These are phyloP conservation scores for Sebastes nivosus DNA, from an alignment of 2,797 vertebrate species.

Conservation along the genomic window DNA sequence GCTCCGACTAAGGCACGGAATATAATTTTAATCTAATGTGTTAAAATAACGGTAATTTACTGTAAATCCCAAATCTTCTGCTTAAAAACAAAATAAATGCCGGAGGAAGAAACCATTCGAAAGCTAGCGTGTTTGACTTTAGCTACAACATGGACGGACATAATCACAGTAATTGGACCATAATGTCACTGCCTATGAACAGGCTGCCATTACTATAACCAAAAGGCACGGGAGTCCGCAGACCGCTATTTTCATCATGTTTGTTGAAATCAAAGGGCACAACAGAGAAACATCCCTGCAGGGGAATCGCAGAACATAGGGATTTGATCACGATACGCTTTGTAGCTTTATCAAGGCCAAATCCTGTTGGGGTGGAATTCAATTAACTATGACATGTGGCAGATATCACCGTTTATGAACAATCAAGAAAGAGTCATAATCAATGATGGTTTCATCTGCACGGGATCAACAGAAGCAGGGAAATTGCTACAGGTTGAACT, in stretches of 20 bases:
- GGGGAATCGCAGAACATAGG: constrained; percentile 46
- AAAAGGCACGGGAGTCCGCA: constrained; percentile 42
- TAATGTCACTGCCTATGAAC: constrained; percentile 55
- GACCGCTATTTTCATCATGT: constrained; percentile 58
- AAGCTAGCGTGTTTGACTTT: constrained; percentile 21
- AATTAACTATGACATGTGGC: constrained; percentile 35
- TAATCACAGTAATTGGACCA: constrained; percentile 73
- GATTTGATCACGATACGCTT: constrained; percentile 53
- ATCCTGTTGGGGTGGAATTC: constrained; percentile 34
- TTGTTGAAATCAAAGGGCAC: constrained; percentile 67
- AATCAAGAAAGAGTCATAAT: constrained; percentile 11
- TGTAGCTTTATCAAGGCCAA: constrained; percentile 58
- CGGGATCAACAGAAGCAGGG: background rate
- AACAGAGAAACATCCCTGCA: constrained; percentile 50
- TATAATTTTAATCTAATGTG: constrained; percentile 15
- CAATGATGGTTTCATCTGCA: constrained; percentile 32
- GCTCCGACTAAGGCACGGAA: constrained; percentile 17
- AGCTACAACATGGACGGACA: constrained; percentile 36
- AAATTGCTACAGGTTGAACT: background rate
- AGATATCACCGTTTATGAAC: constrained; percentile 29
- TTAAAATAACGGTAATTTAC: background rate
- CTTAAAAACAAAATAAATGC: constrained; percentile 21
- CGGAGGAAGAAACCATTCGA: background rate
- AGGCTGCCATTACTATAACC: constrained; percentile 49
- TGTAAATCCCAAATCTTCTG: constrained; percentile 5